Conservation (phyloP, 2,888 invertebrate genomes). For the Drosophila putrida region DNA sequence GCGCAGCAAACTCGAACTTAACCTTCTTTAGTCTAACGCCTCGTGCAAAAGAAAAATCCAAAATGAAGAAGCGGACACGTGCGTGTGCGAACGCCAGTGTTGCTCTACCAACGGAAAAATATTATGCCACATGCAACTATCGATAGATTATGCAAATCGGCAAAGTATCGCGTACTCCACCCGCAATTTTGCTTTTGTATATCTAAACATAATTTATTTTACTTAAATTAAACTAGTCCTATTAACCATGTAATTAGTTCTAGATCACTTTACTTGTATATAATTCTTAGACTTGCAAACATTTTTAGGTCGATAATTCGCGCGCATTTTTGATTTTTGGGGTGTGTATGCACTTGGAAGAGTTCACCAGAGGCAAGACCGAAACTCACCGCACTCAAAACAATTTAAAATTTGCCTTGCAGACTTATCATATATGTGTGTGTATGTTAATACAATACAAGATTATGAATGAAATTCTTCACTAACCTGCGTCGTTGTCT, state of each 20-base stretch:
- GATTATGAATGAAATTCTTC: constrained; percentile 61
- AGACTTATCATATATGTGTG: constrained; percentile 34
- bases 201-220: background rate
- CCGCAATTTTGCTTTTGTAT: background rate
- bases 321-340: constrained; percentile 35
- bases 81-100: constrained; percentile 47
- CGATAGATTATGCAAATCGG: constrained; percentile 26
- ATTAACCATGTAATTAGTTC: too few species aligned
- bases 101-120: constrained; percentile 11
- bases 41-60: constrained; percentile 75
- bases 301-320: constrained; percentile 2
- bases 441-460: constrained; percentile 30
- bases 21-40: constrained; percentile 65
- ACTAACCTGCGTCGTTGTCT: constrained; percentile 86
- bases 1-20: constrained; percentile 60
- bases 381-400: constrained; percentile 59
- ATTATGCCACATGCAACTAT: constrained; percentile 15
- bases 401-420: constrained; percentile 58
- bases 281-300: too few species aligned
- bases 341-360: constrained; percentile 41
- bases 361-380: constrained; percentile 36
- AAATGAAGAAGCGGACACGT: constrained; percentile 82
- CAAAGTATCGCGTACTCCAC: background rate
- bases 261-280: too few species aligned
- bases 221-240: background rate